Evolutionary conservation across 2,113 vertebrate genomes (phyloP).

Genomic region (Erythrocebus patas): DNA sequence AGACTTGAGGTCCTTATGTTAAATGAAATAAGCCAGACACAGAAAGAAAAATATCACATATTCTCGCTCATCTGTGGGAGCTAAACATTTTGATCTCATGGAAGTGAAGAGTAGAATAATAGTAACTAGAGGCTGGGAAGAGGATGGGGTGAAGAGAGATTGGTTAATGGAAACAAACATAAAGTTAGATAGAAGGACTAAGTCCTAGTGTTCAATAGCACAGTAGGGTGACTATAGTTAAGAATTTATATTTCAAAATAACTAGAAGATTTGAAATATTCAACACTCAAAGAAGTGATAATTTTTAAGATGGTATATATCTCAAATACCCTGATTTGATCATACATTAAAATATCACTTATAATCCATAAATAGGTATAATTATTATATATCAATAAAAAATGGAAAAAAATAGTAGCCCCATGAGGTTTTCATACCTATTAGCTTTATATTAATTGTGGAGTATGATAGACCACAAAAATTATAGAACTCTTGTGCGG

Average conservation of each 20-base stretch:
- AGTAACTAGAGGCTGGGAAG: not conserved
- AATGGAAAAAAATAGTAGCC: not conserved
- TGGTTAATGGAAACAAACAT: not conserved
- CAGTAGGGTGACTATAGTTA: not conserved
- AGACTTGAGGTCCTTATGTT: not conserved
- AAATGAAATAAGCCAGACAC: not conserved
- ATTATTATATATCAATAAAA: not conserved
- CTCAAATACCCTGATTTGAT: not conserved
- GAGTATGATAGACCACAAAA: not conserved
- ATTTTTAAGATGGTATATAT: not conserved
- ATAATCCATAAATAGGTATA: not conserved
- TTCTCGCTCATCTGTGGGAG: not conserved
- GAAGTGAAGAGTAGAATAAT: not conserved
- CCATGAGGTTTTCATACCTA: not conserved
- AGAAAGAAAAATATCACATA: not conserved
- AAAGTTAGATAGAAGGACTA: not conserved
- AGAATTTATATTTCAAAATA: not conserved
- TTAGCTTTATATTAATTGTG: slow-evolving; percentile 22
- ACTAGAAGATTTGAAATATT: not conserved
- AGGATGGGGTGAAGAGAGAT: not conserved
- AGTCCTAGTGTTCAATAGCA: not conserved
- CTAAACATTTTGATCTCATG: not conserved
- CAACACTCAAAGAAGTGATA: not conserved
- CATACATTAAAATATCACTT: not conserved
- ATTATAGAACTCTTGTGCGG: not conserved